A percentile compares a stretch with the other conserved stretches of the same genome.
Evolutionary conservation across 2,888 invertebrate species (phyloP).

Genomic region (Pseudococcus jackbeardsleyi): DNA sequence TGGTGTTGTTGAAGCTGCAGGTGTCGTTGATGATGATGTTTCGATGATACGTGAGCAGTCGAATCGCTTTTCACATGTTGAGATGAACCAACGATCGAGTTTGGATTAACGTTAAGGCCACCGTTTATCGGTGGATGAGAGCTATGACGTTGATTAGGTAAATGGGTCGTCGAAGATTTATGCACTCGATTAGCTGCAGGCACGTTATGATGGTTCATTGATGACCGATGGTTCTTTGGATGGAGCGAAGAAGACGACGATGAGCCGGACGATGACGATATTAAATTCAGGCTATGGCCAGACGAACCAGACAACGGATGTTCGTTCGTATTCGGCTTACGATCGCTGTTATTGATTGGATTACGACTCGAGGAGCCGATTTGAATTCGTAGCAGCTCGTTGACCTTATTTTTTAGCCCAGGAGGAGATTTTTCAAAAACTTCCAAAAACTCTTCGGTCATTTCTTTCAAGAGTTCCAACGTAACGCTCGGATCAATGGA

Average conservation of each 20-base stretch:
- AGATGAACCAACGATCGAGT: not conserved
- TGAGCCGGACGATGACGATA: not conserved
- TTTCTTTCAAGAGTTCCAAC: slow-evolving; percentile 83
- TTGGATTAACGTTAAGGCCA: not conserved
- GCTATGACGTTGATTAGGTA: slow-evolving; percentile 23
- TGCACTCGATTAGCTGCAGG: not conserved
- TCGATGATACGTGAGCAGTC: not conserved
- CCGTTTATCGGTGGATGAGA: slow-evolving; percentile 55
- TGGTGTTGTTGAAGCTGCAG: not conserved
- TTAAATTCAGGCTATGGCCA: not conserved
- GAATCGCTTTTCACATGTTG: not conserved
- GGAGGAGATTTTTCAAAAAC: slow-evolving; percentile 95
- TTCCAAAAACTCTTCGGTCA: slow-evolving; percentile 90
- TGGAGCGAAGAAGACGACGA: not conserved
- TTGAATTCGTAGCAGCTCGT: slow-evolving; percentile 69
- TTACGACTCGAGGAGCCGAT: not conserved
- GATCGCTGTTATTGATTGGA: slow-evolving; percentile 4
- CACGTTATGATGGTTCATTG: not conserved
- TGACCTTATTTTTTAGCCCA: slow-evolving; percentile 79
- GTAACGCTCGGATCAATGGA: slow-evolving; percentile 95
- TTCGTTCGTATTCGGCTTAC: not conserved
- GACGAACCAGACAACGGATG: not conserved
- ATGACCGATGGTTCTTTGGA: not conserved
- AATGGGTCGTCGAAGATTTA: not conserved
- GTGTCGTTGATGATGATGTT: not conserved